Evolutionary conservation across 2,113 vertebrate species (phyloP), one percentile per base, ranked within the genome.

Genomic region (Xenopus borealis): DNA sequence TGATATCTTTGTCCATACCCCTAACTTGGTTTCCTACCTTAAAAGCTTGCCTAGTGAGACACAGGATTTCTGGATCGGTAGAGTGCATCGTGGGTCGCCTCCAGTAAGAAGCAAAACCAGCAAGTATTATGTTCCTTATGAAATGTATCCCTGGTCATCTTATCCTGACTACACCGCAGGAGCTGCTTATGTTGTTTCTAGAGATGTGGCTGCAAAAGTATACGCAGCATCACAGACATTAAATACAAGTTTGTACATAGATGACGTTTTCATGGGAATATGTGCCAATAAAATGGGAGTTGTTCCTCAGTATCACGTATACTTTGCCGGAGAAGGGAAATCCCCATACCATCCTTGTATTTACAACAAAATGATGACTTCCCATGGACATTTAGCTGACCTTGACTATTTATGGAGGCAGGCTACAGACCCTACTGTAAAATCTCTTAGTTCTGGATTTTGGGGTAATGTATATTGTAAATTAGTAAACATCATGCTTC

Each of bases 201-300:
- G 72, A 4, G 93, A 97, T 0, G 95, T 95, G 53, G 94, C 90
- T 0, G 84, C 86, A 71, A 98, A 95, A 86, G 90, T 98, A 63
- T 93, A 98, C n/a, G 83, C 84, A 58, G 95, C 94, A 0, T 93
- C 92, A 0, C 78, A 89, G 83, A 86, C 88, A 10, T 89, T 98
- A 12, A 96, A 95, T 75, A 89, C 94, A 7, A 95, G 91, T 40
- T 82, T 98, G 55, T 95, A 97, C 80, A 98, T 98, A 20, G 96
- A 98, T 0, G 95, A 98, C 44, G 96, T 98, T 82, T 98, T 97
- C 86, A 98, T 98, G 96, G 96, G 96, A 62, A 92, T 98, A 63
- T 98, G 95, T 85, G 97, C 95, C 84, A 94, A 91, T 65, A 89
- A 89, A 77, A 83, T 93, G 80, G 93, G 94, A n/a, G 84, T 97